phyloP scores from a whole-genome alignment of 2,113 vertebrate genomes.

The Thunnus thynnus region DNA sequence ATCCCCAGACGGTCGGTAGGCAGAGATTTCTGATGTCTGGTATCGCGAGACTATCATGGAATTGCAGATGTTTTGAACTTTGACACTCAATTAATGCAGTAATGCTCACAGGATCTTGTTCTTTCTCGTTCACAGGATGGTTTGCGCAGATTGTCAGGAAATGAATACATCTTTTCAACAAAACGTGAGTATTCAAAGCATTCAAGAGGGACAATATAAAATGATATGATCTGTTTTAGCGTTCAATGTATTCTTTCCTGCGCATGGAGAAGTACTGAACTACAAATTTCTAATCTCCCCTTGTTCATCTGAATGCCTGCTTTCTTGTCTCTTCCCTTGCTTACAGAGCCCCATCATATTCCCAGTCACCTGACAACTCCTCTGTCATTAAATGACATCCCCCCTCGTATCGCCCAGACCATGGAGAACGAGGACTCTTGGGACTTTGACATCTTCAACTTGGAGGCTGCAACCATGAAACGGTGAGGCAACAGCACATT shows the following conservation, averaged over 20 bases:
- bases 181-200: constrained; percentile 89
- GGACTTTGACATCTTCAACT: constrained; percentile 96
- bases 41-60: too few species aligned
- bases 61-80: not conserved
- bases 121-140: constrained; percentile 87
- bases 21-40: too few species aligned
- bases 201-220: not conserved
- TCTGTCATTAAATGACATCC: constrained; percentile 90
- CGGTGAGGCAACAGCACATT: constrained; percentile 82
- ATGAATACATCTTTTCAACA: constrained; percentile 92
- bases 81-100: not conserved
- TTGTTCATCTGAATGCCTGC: constrained; percentile 22
- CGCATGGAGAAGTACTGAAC: not conserved
- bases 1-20: too few species aligned
- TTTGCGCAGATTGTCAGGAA: constrained; percentile 93
- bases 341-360: constrained; percentile 88
- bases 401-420: constrained; percentile 91
- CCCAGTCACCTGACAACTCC: constrained; percentile 86
- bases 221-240: not conserved
- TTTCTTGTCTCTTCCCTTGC: constrained; percentile 8
- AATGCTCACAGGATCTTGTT: not conserved
- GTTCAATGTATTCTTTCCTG: not conserved
- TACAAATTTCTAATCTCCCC: not conserved
- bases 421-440: constrained; percentile 95
- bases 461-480: constrained; percentile 94